phyloP scores from a whole-genome alignment of 64 coral and sea anemone species.

The Stichodactyla helianthus region DNA sequence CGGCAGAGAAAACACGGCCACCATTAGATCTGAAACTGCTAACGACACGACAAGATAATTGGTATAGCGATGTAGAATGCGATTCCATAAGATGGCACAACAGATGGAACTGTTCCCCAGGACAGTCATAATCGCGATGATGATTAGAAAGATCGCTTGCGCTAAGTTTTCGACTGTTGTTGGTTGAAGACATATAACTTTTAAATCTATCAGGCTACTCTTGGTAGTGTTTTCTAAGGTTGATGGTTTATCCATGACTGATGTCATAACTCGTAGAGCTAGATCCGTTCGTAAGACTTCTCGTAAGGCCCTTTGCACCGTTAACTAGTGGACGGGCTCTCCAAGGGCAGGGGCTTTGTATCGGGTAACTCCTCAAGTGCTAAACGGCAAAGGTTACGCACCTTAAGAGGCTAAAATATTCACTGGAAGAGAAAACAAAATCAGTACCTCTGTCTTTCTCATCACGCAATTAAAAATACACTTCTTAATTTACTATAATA shows the following conservation, averaged over 20 bases:
- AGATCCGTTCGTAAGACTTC: not conserved
- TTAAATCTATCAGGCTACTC: not conserved
- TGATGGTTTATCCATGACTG: not conserved
- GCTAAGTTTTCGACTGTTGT: slow-evolving; percentile 26
- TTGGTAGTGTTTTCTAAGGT: not conserved
- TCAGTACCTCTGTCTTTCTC: no score
- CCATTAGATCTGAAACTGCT: slow-evolving; percentile 45
- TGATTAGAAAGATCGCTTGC: slow-evolving; percentile 31
- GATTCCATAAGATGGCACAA: slow-evolving; percentile 27
- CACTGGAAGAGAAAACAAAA: no score
- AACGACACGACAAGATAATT: slow-evolving; percentile 63
- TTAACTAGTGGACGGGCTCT: no score
- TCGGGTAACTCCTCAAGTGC: no score
- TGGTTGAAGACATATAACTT: not conserved
- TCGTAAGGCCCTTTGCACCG: no score
- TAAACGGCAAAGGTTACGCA: no score
- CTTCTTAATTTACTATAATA: no score
- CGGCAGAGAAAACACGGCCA: slow-evolving; percentile 51
- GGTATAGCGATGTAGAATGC: slow-evolving; percentile 41
- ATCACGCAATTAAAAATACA: no score
- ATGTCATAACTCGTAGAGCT: not conserved
- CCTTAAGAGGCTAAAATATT: no score
- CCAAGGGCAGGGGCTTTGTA: no score
- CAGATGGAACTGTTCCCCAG: slow-evolving; percentile 43
- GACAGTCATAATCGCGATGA: slow-evolving; percentile 43